Evolutionary conservation across 2,888 invertebrate genomes (phyloP), one percentile per base, ranked within the genome.

Genomic region (Zele albiditarsus): DNA sequence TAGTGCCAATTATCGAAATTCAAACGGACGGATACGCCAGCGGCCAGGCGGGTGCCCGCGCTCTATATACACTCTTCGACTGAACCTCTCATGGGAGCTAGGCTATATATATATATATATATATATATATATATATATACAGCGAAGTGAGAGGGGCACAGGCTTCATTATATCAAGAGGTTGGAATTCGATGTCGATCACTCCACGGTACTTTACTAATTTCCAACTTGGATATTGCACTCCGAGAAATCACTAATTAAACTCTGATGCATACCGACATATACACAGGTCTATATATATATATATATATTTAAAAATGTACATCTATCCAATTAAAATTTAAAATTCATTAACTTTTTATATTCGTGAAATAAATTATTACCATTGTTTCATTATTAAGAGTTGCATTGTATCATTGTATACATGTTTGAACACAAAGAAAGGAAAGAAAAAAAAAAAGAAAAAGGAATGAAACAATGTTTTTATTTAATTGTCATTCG

Each of bases 1-100:
- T 85, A 83, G 82, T 84, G 86, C 87, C 88, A 88, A 89, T 89
- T 89, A 89, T 88, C 83, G 86, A 86, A 85, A 86, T 86, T 83
- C 85, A 84, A 85, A 84, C 81, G 84, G 76, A 76, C 73, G 75
- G 58, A 77, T 75, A 63, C 74, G 70, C 62, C 65, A 33, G 68
- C 31, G 62, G 63, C 49, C 60, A 60, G 27, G n/a, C 23, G 33
- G 27, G 42, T 20, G 23, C 42, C 46, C 62, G 25, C 58, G 20
- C 20, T 57, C 57, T 25, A 33, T 23, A 28, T 27, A 71, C 68
- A 65, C 23, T 67, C 67, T 42, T 62, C 67, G 38, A 60, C 42
- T n/a, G 31, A 66, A 60, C 71, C 38, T 71, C 71, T 72, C 68
- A 74, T 62, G 66, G 65, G 60, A 38, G 12, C 38, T 8, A 38